phyloP scores from a whole-genome alignment of 2,888 invertebrate species.

The Lydus trimaculatus region DNA sequence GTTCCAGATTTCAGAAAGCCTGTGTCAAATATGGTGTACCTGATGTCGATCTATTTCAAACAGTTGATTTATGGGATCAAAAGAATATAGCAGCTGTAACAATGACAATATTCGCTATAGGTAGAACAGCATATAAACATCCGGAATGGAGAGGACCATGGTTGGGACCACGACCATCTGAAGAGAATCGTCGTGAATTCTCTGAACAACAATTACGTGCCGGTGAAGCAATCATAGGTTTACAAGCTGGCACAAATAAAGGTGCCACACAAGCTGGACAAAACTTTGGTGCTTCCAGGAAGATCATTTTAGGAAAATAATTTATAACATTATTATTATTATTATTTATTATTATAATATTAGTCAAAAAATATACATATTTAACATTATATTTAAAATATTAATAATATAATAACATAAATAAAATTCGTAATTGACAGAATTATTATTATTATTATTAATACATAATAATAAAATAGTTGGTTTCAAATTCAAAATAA shows the following conservation, averaged over 20 bases:
- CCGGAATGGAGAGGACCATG: conserved; percentile 84
- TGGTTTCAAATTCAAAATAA: conserved; percentile 2
- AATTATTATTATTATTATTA: conserved; percentile 11
- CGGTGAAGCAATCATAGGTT: conserved; percentile 82
- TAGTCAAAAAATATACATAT: conserved; percentile 12
- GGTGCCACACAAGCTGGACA: conserved; percentile 87
- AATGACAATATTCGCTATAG: conserved; percentile 86
- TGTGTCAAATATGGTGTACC: conserved; percentile 85
- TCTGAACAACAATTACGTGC: conserved; percentile 83
- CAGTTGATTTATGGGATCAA: conserved; percentile 90
- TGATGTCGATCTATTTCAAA: conserved; percentile 88
- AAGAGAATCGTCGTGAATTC: conserved; percentile 83
- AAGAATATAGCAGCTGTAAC: conserved; percentile 91
- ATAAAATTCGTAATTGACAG: background rate
- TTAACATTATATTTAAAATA: background rate
- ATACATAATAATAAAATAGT: too few species aligned
- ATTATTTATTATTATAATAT: conserved; percentile 13
- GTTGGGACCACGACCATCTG: conserved; percentile 86
- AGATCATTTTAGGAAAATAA: conserved; percentile 81
- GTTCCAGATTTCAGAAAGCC: conserved; percentile 81
- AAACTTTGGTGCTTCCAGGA: conserved; percentile 84
- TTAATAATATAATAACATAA: background rate
- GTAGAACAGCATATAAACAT: conserved; percentile 84
- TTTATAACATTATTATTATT: background rate
- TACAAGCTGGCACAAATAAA: conserved; percentile 88